A percentile compares a stretch with the other conserved stretches of the same genome.
Conservation (phyloP, 1,140 invertebrate species). For the Venturia canescens region DNA sequence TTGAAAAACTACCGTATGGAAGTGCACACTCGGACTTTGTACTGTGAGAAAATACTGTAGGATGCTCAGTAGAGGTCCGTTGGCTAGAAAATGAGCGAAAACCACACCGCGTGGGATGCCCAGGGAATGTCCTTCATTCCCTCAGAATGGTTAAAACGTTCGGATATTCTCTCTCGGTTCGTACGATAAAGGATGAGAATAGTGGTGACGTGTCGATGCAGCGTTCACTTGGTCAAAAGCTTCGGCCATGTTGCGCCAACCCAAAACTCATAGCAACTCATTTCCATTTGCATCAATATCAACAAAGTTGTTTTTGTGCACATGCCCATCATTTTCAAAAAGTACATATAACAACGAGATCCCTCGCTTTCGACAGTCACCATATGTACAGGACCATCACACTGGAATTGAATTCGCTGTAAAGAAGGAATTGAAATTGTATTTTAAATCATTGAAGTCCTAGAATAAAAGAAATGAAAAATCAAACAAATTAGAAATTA, state of each 20-base stretch:
- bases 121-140: neutral
- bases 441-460: too few species aligned
- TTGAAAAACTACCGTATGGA: constrained; percentile 60
- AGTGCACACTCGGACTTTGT: constrained; percentile 41
- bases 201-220: constrained; percentile 15
- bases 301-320: constrained; percentile 74
- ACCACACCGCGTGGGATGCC: constrained; percentile 32
- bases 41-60: constrained; percentile 59
- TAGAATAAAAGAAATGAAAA: too few species aligned
- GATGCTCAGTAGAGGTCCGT: constrained; percentile 47
- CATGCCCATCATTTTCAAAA: constrained; percentile 57
- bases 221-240: constrained; percentile 32
- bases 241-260: constrained; percentile 43
- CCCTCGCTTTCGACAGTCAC: neutral
- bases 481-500: too few species aligned
- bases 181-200: constrained; percentile 17
- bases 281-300: constrained; percentile 66
- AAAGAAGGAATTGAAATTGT: neutral
- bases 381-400: neutral
- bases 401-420: too few species aligned
- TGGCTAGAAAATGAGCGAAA: constrained; percentile 49
- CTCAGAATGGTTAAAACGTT: constrained; percentile 54
- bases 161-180: constrained; percentile 10
- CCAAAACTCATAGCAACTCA: constrained; percentile 63
- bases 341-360: neutral